Evolutionary conservation across 1,140 invertebrate genomes (phyloP).

Genomic region (Tribolium castaneum): DNA sequence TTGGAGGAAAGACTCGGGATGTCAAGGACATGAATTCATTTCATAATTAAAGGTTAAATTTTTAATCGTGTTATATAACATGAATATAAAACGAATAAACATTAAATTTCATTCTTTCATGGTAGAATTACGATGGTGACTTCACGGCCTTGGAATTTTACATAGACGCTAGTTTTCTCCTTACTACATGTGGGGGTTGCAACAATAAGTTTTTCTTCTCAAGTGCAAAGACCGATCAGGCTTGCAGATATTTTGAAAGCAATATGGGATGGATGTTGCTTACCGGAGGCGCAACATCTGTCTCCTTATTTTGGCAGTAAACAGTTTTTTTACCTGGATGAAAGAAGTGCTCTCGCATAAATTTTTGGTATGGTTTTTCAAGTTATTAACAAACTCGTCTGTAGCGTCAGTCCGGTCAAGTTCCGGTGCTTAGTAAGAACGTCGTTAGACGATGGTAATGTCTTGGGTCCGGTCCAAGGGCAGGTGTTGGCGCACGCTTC

Average conservation of each 20-base stretch:
- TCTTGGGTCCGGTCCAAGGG: constrained; percentile 49
- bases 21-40: constrained; percentile 31
- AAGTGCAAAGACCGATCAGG: constrained; percentile 1
- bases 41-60: constrained; percentile 34
- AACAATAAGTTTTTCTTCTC: not conserved
- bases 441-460: constrained; percentile 46
- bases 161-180: not conserved
- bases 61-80: constrained; percentile 37
- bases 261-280: not conserved
- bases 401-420: constrained; percentile 26
- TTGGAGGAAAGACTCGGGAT: constrained; percentile 9
- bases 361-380: constrained; percentile 14
- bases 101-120: constrained; percentile 41
- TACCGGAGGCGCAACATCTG: constrained; percentile 18
- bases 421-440: constrained; percentile 35
- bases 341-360: constrained; percentile 11
- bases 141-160: constrained; percentile 35
- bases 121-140: constrained; percentile 38
- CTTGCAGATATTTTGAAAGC: constrained; percentile 25
- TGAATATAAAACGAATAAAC: constrained; percentile 32
- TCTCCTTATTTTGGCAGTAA: not conserved
- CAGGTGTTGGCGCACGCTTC: constrained; percentile 58
- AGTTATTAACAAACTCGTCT: constrained; percentile 9
- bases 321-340: constrained; percentile 7
- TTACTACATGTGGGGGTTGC: not conserved